Percentiles rank a stretch among this genome's conserved stretches.
phyloP scores from a whole-genome alignment of 2,797 vertebrate species.

The Ciconia nigra region DNA sequence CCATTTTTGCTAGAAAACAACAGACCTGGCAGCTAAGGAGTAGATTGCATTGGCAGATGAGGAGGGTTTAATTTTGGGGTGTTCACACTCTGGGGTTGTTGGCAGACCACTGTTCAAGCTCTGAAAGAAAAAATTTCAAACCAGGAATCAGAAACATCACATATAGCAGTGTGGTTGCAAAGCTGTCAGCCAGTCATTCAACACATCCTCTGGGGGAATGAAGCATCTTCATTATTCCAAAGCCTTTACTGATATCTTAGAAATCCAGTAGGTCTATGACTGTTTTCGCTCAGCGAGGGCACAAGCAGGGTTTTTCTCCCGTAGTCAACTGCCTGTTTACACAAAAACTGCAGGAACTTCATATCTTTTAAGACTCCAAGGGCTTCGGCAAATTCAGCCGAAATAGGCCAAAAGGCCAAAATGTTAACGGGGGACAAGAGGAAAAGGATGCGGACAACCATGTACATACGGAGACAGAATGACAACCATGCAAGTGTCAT shows the following conservation, averaged over 20 bases:
- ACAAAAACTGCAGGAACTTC: not conserved
- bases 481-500: not conserved
- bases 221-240: not conserved
- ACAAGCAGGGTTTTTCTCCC: not conserved
- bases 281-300: not conserved
- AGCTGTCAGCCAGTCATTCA: not conserved
- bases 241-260: not conserved
- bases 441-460: not conserved
- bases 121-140: conserved; percentile 72
- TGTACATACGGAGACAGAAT: not conserved
- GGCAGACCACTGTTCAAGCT: conserved; percentile 73
- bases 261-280: not conserved
- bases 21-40: conserved; percentile 86
- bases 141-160: not conserved
- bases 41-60: conserved; percentile 93
- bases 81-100: conserved; percentile 83
- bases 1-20: not conserved
- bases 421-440: not conserved
- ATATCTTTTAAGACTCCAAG: not conserved
- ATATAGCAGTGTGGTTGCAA: not conserved
- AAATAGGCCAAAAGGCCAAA: not conserved
- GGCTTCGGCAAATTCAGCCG: not conserved
- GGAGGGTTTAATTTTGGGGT: conserved; percentile 93
- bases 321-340: not conserved
- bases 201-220: not conserved